These are phyloP conservation scores for Sphinx pinastri DNA, from an alignment of 2,888 invertebrate species.

Conservation along the genomic window DNA sequence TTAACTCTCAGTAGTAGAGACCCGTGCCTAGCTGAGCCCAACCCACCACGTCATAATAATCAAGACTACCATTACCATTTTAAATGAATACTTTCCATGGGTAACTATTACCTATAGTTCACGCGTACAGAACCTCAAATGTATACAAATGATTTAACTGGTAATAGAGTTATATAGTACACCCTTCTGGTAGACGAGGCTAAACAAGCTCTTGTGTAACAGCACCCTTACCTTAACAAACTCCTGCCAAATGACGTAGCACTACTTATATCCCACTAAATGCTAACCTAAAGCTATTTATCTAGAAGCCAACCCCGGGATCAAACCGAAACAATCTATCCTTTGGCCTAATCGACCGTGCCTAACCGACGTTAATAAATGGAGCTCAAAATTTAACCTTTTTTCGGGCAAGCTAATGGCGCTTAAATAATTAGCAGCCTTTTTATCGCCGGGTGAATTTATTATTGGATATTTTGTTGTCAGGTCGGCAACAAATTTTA, in stretches of 20 bases:
- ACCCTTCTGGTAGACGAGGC: background rate
- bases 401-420: constrained; percentile 80
- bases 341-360: constrained; percentile 74
- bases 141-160: too few species aligned
- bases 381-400: constrained; percentile 79
- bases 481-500: constrained; percentile 59
- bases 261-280: constrained; percentile 24
- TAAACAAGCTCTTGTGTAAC: background rate
- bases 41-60: too few species aligned
- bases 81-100: too few species aligned
- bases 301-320: constrained; percentile 31
- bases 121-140: too few species aligned
- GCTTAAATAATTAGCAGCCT: constrained; percentile 70
- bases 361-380: constrained; percentile 76
- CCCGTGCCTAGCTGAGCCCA: too few species aligned
- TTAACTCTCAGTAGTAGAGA: too few species aligned
- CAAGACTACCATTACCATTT: too few species aligned
- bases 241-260: constrained; percentile 5
- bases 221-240: constrained; percentile 9
- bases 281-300: constrained; percentile 44
- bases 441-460: constrained; percentile 68
- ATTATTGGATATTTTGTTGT: constrained; percentile 62
- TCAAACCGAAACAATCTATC: constrained; percentile 49
- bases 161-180: too few species aligned
- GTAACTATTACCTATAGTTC: too few species aligned